A percentile compares a stretch with the other conserved stretches of the same genome.
phyloP scores from a whole-genome alignment of 2,888 invertebrate species.

The Pheosia gnoma region DNA sequence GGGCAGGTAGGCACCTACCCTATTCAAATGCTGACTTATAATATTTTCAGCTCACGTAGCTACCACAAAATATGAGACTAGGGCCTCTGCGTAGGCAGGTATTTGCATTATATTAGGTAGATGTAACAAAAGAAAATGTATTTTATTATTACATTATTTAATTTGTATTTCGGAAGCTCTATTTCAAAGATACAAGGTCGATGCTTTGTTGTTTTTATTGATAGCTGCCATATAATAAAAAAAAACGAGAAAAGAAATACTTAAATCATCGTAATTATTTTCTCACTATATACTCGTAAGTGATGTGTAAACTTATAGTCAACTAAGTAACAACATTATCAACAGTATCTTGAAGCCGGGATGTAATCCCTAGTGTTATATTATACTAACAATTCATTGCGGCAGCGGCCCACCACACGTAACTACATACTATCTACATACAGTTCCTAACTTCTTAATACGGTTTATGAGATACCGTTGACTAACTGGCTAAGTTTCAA shows the following conservation, averaged over 20 bases:
- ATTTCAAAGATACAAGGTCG: background rate
- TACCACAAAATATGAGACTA: background rate
- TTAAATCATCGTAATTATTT: too few relatives aligned
- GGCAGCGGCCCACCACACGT: background rate
- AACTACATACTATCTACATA: background rate
- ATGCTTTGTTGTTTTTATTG: too few relatives aligned
- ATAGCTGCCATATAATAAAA: too few relatives aligned
- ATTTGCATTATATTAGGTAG: background rate
- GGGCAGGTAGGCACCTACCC: too few relatives aligned
- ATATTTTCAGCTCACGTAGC: background rate
- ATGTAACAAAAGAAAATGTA: background rate
- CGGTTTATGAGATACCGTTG: background rate
- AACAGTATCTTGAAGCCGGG: background rate
- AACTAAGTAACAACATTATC: background rate
- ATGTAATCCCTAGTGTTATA: conserved; percentile 1
- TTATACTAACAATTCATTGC: background rate
- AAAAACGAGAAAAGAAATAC: too few relatives aligned
- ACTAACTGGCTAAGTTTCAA: background rate
- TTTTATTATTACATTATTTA: background rate
- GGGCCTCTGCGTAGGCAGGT: background rate
- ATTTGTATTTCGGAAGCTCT: background rate
- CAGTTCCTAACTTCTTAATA: conserved; percentile 1
- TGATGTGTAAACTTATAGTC: background rate
- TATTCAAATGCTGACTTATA: conserved; percentile 1
- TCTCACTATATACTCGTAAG: too few relatives aligned